Percentiles rank a stretch among this genome's conserved stretches.
Conservation (phyloP, 2,888 invertebrate species). For the Lysandra bellargus region DNA sequence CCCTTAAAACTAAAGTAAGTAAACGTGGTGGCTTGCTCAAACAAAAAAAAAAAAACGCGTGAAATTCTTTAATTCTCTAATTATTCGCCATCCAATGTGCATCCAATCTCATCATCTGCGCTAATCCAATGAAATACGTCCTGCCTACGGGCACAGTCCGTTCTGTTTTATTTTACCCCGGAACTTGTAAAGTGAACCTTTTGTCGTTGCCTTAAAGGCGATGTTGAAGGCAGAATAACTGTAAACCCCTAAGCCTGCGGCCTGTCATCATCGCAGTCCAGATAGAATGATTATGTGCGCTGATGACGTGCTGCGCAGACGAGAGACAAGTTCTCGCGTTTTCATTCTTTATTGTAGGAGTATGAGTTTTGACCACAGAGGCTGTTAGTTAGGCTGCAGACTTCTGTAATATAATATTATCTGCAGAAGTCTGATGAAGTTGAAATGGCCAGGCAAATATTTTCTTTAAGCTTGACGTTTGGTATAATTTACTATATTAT, state of each 20-base stretch:
- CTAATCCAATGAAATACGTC: conserved; percentile 11
- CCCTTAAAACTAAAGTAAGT: too few species aligned
- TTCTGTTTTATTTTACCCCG: not conserved
- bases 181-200: not conserved
- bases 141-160: not conserved
- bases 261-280: conserved; percentile 3
- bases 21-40: too few species aligned
- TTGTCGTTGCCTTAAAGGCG: not conserved
- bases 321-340: not conserved
- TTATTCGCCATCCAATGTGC: not conserved
- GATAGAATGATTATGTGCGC: not conserved
- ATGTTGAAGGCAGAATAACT: not conserved
- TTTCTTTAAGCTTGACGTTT: too few species aligned
- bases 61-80: not conserved
- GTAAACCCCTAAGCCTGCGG: not conserved
- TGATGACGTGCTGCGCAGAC: not conserved
- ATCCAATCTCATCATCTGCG: not conserved
- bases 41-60: too few species aligned
- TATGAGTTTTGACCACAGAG: too few species aligned
- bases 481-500: too few species aligned
- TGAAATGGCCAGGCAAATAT: too few species aligned
- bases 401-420: too few species aligned
- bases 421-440: too few species aligned
- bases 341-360: not conserved
- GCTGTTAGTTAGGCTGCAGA: too few species aligned